Percentiles rank a stretch among this genome's conserved stretches.
phyloP scores from a whole-genome alignment of 1,140 invertebrate species.

The Euura lappo region DNA sequence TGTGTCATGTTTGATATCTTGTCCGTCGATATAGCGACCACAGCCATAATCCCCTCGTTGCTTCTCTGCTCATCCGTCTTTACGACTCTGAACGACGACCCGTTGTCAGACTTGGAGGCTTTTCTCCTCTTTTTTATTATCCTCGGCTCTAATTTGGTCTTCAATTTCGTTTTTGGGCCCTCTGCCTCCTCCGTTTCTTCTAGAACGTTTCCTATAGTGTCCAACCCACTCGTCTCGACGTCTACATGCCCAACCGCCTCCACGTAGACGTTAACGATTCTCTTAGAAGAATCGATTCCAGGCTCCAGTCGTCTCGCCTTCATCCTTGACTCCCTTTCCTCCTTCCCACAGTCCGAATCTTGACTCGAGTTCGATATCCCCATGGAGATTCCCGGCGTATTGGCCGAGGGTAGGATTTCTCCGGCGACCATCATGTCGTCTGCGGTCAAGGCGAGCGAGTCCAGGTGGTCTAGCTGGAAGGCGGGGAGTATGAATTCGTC shows the following conservation, averaged over 20 bases:
- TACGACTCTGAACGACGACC: constrained; percentile 18
- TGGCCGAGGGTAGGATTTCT: constrained; percentile 44
- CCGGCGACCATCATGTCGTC: constrained; percentile 50
- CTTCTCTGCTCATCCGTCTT: constrained; percentile 16
- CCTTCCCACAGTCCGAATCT: constrained; percentile 8
- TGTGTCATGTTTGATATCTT: constrained; percentile 57
- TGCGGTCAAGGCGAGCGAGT: constrained; percentile 41
- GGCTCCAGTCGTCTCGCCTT: background rate
- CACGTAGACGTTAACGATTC: background rate
- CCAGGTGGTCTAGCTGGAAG: constrained; percentile 52
- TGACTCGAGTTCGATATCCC: background rate
- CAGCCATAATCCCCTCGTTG: constrained; percentile 48
- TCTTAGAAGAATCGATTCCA: background rate
- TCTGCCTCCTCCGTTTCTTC: constrained; percentile 15
- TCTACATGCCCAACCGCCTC: background rate
- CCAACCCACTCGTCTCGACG: background rate
- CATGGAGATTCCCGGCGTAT: constrained; percentile 10
- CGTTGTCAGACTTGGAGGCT: constrained; percentile 14
- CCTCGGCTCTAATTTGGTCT: constrained; percentile 23
- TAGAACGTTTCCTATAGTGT: background rate
- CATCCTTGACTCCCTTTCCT: background rate
- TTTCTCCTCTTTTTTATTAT: constrained; percentile 38
- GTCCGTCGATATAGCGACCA: constrained; percentile 55
- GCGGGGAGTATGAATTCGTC: constrained; percentile 49
- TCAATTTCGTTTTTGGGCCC: constrained; percentile 21